A percentile compares a stretch with the other conserved stretches of the same genome.
phyloP scores from a whole-genome alignment of 2,888 invertebrate genomes.

The Tuta absoluta region DNA sequence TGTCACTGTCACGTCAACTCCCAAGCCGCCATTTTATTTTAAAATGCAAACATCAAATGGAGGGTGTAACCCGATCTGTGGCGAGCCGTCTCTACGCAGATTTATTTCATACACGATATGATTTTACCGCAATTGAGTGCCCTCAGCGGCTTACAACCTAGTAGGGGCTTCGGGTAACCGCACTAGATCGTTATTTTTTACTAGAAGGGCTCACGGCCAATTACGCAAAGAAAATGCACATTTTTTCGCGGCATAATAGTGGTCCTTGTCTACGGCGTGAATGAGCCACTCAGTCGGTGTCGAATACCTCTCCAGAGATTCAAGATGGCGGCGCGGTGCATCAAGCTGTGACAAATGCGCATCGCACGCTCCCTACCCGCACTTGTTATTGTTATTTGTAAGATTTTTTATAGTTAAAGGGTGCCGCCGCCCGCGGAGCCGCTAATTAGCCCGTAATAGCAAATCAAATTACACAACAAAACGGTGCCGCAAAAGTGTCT shows the following conservation, averaged over 20 bases:
- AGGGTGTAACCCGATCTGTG: conserved; percentile 73
- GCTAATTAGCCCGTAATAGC: conserved; percentile 41
- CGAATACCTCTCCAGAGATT: conserved; percentile 62
- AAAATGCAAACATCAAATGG: conserved; percentile 73
- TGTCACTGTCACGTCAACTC: conserved; percentile 73
- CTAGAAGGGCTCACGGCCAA: conserved; percentile 60
- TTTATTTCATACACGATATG: conserved; percentile 77
- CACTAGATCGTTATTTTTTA: conserved; percentile 45
- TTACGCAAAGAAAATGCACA: conserved; percentile 65
- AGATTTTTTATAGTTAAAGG: conserved; percentile 39
- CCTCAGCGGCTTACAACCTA: conserved; percentile 41
- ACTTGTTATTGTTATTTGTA: conserved; percentile 28
- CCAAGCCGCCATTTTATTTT: conserved; percentile 69
- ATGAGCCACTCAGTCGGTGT: conserved; percentile 71
- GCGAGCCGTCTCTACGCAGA: conserved; percentile 63
- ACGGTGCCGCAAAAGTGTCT: conserved; percentile 26
- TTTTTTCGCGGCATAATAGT: conserved; percentile 56
- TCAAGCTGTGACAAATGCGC: conserved; percentile 62
- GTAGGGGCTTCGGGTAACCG: conserved; percentile 46
- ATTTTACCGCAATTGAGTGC: conserved; percentile 71
- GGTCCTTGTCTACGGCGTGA: conserved; percentile 59
- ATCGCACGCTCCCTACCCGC: conserved; percentile 39
- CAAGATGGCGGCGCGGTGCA: conserved; percentile 65
- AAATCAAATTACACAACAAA: conserved; percentile 39
- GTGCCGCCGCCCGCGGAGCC: conserved; percentile 25